These are phyloP conservation scores for Nicator chloris DNA, from an alignment of 2,113 vertebrate species.

Conservation along the genomic window DNA sequence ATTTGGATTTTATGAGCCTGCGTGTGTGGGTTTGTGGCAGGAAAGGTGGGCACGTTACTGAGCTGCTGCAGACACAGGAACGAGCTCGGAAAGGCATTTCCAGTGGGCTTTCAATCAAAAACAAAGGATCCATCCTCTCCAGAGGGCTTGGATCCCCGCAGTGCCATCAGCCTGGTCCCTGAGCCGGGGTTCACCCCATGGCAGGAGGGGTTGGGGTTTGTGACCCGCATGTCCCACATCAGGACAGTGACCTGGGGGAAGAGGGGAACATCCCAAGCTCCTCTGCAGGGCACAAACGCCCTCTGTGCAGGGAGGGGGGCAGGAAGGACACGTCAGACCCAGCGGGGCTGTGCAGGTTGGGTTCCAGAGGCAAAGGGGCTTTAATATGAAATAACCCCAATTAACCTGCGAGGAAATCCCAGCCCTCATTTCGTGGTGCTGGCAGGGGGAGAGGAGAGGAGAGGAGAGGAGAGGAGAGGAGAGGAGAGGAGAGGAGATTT, in stretches of 20 bases:
- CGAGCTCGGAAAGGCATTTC: not conserved
- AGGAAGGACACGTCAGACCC: rapidly evolving
- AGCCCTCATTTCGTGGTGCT: not conserved
- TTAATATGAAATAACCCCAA: constrained; percentile 23
- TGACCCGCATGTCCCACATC: rapidly evolving
- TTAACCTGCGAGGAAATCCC: constrained; percentile 24
- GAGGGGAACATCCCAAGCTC: not conserved
- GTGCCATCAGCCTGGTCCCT: not conserved
- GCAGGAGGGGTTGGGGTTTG: not conserved
- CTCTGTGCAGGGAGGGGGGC: rapidly evolving
- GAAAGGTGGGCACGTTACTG: not conserved
- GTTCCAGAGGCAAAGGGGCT: not conserved
- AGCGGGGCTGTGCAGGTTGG: rapidly evolving
- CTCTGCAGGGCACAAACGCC: not conserved
- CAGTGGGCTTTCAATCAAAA: not conserved
- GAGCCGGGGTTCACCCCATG: rapidly evolving
- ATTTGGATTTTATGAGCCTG: not conserved
- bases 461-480: not conserved
- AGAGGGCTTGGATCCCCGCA: not conserved
- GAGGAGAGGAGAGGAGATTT: not conserved
- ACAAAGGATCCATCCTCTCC: not conserved
- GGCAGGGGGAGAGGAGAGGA: not conserved
- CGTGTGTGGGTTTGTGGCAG: not conserved
- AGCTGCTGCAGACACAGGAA: not conserved
- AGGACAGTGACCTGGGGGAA: not conserved